Conservation (phyloP, 2,888 invertebrate species). For the Synanthedon myopaeformis region DNA sequence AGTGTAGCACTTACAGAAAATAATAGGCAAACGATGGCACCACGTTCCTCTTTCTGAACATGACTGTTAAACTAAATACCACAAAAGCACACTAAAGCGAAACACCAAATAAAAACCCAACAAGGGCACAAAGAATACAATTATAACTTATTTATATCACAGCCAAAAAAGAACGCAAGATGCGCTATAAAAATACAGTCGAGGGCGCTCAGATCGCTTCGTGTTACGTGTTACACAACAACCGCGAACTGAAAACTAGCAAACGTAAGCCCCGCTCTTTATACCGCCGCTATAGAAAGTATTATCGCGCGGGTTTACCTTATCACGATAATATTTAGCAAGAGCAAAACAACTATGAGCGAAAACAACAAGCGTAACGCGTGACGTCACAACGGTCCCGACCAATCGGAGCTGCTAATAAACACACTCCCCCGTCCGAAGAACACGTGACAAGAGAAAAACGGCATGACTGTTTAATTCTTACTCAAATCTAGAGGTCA, state of each 20-base stretch:
- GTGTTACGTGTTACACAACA: slow-evolving; percentile 17
- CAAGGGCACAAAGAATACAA: slow-evolving; percentile 9
- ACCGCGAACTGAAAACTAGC: slow-evolving; percentile 16
- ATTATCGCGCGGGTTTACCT: slow-evolving; percentile 22
- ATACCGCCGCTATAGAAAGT: slow-evolving; percentile 25
- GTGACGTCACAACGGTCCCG: slow-evolving; percentile 37
- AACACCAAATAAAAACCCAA: slow-evolving; percentile 5
- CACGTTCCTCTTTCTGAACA: slow-evolving; percentile 52
- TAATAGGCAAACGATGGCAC: slow-evolving; percentile 43
- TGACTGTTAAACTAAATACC: slow-evolving; percentile 10
- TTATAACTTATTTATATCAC: slow-evolving; percentile 23
- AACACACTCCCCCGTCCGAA: slow-evolving; percentile 47
- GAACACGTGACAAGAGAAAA: slow-evolving; percentile 29
- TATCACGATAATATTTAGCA: slow-evolving; percentile 40
- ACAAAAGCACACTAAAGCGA: slow-evolving; percentile 4
- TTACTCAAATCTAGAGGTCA: slow-evolving; percentile 26
- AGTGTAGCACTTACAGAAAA: slow-evolving; percentile 35
- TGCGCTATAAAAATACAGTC: slow-evolving; percentile 9
- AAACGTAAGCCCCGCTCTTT: slow-evolving; percentile 24
- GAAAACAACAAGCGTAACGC: slow-evolving; percentile 38
- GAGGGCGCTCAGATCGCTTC: slow-evolving; percentile 5
- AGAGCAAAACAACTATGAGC: slow-evolving; percentile 27
- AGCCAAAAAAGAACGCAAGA: not conserved
- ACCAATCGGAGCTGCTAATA: slow-evolving; percentile 36
- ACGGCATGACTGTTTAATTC: slow-evolving; percentile 7